Evolutionary conservation across 2,113 vertebrate genomes (phyloP).

Genomic region (Peucedramus taeniatus): DNA sequence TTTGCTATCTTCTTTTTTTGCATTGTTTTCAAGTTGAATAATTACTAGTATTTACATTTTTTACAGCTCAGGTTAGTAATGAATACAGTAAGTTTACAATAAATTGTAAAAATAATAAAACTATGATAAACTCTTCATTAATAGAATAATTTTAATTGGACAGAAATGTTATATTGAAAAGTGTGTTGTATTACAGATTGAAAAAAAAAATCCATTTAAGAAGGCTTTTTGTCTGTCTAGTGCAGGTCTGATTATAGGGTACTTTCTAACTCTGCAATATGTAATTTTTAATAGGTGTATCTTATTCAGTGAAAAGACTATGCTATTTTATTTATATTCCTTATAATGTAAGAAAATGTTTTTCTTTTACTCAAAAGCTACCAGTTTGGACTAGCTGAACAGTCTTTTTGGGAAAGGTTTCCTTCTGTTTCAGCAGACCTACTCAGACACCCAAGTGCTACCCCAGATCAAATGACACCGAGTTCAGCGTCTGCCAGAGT

Average conservation of each 20-base stretch:
- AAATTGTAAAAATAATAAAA: not conserved
- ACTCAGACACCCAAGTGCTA: not conserved
- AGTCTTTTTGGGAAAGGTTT: not conserved
- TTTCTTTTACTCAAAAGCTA: not conserved
- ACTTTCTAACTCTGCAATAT: not conserved
- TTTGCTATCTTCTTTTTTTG: not conserved
- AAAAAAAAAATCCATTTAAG: not conserved
- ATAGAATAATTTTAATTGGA: not conserved
- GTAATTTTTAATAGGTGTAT: not conserved
- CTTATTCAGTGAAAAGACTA: not conserved
- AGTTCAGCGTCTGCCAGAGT: not conserved
- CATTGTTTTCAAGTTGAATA: not conserved
- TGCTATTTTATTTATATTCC: not conserved
- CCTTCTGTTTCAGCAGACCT: not conserved
- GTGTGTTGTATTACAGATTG: not conserved
- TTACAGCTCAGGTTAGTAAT: not conserved
- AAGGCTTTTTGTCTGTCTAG: not conserved
- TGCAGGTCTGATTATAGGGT: not conserved
- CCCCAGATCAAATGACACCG: not conserved
- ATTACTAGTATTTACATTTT: not conserved
- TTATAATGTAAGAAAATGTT: not conserved
- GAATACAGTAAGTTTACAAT: not conserved
- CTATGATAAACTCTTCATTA: not conserved
- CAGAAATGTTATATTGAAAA: not conserved
- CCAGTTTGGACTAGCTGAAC: not conserved